A percentile compares a stretch with the other conserved stretches of the same genome.
These are phyloP conservation scores for Palaemon carinicauda DNA, from an alignment of 1,140 invertebrate genomes.

Conservation along the genomic window DNA sequence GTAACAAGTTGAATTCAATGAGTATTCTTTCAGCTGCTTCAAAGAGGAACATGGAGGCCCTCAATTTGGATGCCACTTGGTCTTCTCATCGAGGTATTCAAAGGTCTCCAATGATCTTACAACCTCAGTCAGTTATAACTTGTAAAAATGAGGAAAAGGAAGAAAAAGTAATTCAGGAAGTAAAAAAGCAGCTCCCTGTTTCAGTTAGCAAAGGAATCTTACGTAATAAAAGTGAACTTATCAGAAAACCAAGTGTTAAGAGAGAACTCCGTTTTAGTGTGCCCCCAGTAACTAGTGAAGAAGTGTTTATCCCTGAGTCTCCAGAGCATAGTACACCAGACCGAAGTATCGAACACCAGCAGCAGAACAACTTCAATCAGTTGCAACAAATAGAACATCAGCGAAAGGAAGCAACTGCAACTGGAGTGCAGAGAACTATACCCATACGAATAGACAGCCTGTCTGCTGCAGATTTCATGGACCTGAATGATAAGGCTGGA, in stretches of 20 bases:
- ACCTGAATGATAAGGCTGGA: constrained; percentile 25
- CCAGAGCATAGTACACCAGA: constrained; percentile 52
- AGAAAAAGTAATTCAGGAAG: not conserved
- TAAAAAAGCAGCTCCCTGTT: not conserved
- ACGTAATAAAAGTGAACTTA: constrained; percentile 40
- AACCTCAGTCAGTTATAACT: not conserved
- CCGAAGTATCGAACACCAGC: not conserved
- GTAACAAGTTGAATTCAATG: constrained; percentile 45
- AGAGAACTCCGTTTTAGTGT: constrained; percentile 57
- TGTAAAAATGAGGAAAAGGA: not conserved
- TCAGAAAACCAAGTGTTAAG: constrained; percentile 56
- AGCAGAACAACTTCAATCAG: not conserved
- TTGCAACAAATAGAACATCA: constrained; percentile 11
- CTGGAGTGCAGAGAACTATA: constrained; percentile 7
- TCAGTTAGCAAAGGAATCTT: constrained; percentile 55
- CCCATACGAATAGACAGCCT: constrained; percentile 47
- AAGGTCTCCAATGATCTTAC: constrained; percentile 4
- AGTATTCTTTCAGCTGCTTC: not conserved
- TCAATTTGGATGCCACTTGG: constrained; percentile 51
- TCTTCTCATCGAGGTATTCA: constrained; percentile 26
- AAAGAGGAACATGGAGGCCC: constrained; percentile 34
- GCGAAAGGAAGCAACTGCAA: not conserved
- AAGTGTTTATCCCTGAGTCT: constrained; percentile 56
- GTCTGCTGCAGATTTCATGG: constrained; percentile 46
- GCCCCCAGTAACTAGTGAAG: constrained; percentile 56